These are phyloP conservation scores for Scrobipalpa costella DNA, from an alignment of 2,888 invertebrate species.

Conservation along the genomic window DNA sequence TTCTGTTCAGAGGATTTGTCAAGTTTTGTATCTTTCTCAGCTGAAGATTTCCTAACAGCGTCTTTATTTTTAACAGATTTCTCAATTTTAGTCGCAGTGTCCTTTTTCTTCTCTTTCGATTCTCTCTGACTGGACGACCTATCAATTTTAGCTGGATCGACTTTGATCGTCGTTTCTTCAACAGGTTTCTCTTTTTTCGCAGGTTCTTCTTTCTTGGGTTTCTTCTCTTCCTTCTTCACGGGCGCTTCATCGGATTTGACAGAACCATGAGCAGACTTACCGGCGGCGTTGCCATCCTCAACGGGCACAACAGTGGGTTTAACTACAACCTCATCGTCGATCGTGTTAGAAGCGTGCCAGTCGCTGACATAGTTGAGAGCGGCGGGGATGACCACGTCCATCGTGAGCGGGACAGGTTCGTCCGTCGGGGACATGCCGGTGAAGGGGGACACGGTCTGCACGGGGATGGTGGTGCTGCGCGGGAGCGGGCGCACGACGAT, in stretches of 20 bases:
- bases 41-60: neutral
- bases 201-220: neutral
- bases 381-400: conserved; percentile 45
- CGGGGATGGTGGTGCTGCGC: conserved; percentile 66
- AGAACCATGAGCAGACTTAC: conserved; percentile 18
- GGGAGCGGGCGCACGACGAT: conserved; percentile 59
- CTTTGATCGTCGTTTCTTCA: conserved; percentile 3
- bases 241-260: neutral
- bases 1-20: conserved; percentile 15
- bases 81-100: conserved; percentile 7
- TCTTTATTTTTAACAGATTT: conserved; percentile 12
- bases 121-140: conserved; percentile 14
- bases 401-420: conserved; percentile 43
- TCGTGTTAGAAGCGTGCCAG: conserved; percentile 20
- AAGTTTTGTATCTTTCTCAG: conserved; percentile 5
- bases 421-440: conserved; percentile 34
- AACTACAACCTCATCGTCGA: conserved; percentile 13
- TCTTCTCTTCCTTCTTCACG: neutral
- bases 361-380: conserved; percentile 37
- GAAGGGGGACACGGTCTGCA: conserved; percentile 43
- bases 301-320: conserved; percentile 11
- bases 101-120: conserved; percentile 22
- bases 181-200: neutral
- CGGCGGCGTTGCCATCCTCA: neutral
- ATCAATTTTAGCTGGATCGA: neutral